Conservation (phyloP, 2,113 vertebrate species). For the Poeciliopsis turrubarensis region DNA sequence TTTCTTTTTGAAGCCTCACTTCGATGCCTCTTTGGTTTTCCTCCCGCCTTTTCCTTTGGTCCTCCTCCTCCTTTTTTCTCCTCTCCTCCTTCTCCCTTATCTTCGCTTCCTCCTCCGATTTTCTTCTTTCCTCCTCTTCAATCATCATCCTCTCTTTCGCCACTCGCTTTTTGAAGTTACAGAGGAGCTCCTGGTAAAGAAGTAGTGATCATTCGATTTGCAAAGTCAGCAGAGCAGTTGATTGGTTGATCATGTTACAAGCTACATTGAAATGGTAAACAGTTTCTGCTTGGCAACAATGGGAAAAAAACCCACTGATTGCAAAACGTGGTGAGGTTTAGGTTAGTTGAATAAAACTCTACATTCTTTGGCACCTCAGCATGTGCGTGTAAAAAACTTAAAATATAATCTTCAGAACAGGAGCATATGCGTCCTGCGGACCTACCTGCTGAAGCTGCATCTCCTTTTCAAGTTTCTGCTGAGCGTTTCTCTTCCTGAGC, state of each 20-base stretch:
- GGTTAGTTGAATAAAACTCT: no score
- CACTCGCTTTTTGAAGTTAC: constrained; percentile 80
- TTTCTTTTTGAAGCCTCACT: constrained; percentile 16
- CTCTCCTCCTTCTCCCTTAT: constrained; percentile 39
- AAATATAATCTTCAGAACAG: not conserved
- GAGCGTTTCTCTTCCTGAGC: constrained; percentile 69
- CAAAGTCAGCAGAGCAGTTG: not conserved
- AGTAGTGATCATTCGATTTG: not conserved
- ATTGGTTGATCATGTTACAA: not conserved
- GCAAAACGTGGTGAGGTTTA: no score
- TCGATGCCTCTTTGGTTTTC: constrained; percentile 18
- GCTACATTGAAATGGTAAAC: not conserved
- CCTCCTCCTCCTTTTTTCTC: not conserved
- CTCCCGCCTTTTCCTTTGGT: constrained; percentile 15
- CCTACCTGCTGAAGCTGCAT: constrained; percentile 82
- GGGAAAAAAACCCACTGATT: no score
- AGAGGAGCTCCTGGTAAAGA: constrained; percentile 80
- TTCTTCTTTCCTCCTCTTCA: constrained; percentile 79
- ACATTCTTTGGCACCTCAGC: no score
- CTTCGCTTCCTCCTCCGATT: constrained; percentile 57
- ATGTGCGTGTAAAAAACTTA: no score
- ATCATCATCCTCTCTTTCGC: constrained; percentile 80
- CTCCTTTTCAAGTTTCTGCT: constrained; percentile 80
- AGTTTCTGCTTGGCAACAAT: no score
- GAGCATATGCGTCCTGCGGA: no score